Base-by-base conservation (phyloP, 2,888 invertebrate species). In the Anthrax anthrax region DNA sequence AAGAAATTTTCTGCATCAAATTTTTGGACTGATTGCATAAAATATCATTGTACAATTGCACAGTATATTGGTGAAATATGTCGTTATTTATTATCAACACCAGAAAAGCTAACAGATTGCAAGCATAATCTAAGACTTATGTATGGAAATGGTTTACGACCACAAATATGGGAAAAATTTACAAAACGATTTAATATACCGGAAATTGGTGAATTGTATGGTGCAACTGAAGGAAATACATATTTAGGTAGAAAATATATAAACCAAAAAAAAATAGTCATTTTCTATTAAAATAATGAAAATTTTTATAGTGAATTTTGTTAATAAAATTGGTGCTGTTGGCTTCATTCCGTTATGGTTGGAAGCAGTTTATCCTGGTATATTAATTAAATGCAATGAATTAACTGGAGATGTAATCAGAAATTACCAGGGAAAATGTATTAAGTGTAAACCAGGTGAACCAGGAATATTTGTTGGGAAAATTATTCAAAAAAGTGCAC, bases 171-270 rank as follows among this genome's bases (percentile, higher is more conserved):
- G 97, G 75, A 79, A 51, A 77, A 83, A 57, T 95, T 97, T 61
- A 80, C 84, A 2, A 77, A 84, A 46, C 77, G 78, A 60, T 78
- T 77, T 67, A 75, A 79, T 60, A 80, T 90, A 49, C 72, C 79
- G 40, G 75, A 80, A 56, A 84, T 97, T 56, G 86, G 84, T 46
- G 97, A 97, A 70, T 80, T 97, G 58, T 97, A 97, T 65, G 97
- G 95, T 14, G 88, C 95, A 2, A 97, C 97, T 0, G 97, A 97
- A 71, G 95, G 96, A 60, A 97, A 96, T 68, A 87, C 92, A 4
- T 95, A 91, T 71, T 79, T 96, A 41, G 60, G 61, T 62, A 43
- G 53, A 50, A n/a, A 13, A n/a, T n/a, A n/a, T n/a, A n/a, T n/a
- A n/a, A n/a, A n/a, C n/a, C n/a, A n/a, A n/a, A 34, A 17, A 10